Evolutionary conservation across 2,888 invertebrate genomes (phyloP), one percentile per base, ranked within the genome.

Genomic region (Dicranocentrus wangi): DNA sequence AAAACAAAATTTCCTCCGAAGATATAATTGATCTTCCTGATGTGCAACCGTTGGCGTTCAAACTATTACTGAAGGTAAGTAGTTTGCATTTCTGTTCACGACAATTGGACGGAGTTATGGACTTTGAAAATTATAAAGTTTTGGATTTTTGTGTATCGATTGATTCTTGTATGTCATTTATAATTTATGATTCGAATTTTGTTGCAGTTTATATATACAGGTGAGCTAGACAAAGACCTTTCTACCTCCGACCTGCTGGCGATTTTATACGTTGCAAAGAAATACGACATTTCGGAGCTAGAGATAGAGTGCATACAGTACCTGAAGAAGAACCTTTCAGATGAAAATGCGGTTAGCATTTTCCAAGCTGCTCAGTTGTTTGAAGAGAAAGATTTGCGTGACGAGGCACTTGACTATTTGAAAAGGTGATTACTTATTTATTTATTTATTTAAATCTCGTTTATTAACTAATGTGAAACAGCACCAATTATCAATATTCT

Each of bases 351-450:
- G 2, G 76, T 84, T 0, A 84, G 83, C 0, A 76, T 85, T 15
- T 82, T 81, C 17, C 84, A 85, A 72, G 82, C 84, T 7, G 85
- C 84, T 7, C 81, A 82, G 21, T 21, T 84, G 3, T 61, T 84
- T 19, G 83, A 83, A n/a, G 83, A 84, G 23, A 81, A 66, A n/a
- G 82, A 84, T 21, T 43, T 84, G 2, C 25, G 17, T 19, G 84
- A 84, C 15, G 82, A 82, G 28, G 77, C 73, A 1, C 68, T 75
- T 65, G 72, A 77, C 17, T 84, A 82, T 71, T 28, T 84, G 19
- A 73, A 66, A 47, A 81, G 82, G 84, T 82, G 60, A 28, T 19
- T n/a, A 61, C n/a, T n/a, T n/a, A n/a, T n/a, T n/a, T n/a, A n/a
- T n/a, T n/a, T n/a, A n/a, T n/a, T n/a, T n/a, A n/a, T n/a, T n/a